Evolutionary conservation across 2,888 invertebrate species (phyloP).

Genomic region (Dicyrtomina minuta): DNA sequence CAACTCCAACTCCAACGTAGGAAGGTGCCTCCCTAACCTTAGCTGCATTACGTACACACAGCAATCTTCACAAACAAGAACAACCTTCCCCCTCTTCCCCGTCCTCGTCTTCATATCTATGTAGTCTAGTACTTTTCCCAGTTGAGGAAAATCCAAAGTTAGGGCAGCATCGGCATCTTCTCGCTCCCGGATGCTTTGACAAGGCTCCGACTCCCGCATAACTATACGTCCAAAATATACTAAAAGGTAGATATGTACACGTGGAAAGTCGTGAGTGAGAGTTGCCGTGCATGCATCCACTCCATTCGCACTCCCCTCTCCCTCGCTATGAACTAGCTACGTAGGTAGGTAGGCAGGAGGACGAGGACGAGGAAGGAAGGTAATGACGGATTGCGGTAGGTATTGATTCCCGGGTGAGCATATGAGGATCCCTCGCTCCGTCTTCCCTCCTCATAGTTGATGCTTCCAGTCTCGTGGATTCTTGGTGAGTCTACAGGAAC

Average conservation of each 20-base stretch:
- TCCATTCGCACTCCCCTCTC: conserved; percentile 2
- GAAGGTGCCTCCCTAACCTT: no score
- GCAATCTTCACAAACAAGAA: conserved; percentile 16
- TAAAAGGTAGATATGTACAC: conserved; percentile 17
- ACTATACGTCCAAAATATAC: background rate
- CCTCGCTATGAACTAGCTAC: no score
- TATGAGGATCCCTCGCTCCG: conserved; percentile 11
- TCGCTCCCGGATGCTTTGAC: conserved; percentile 17
- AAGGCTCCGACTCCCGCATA: no score
- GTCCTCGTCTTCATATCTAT: background rate
- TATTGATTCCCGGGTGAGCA: conserved; percentile 45
- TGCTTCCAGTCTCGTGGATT: background rate
- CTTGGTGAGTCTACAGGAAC: background rate
- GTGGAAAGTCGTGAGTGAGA: conserved; percentile 17
- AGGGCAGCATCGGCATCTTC: background rate
- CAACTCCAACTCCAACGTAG: no score
- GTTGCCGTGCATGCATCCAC: background rate
- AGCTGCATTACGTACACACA: no score
- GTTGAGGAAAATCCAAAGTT: no score
- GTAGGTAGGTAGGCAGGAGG: conserved; percentile 12
- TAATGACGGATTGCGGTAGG: conserved; percentile 50
- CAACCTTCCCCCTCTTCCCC: conserved; percentile 21
- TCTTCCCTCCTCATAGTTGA: background rate
- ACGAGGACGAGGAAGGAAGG: conserved; percentile 34
- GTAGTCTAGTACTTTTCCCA: background rate